These are phyloP conservation scores for Acipenser ruthenus DNA, from an alignment of 2,797 vertebrate species.

Conservation along the genomic window DNA sequence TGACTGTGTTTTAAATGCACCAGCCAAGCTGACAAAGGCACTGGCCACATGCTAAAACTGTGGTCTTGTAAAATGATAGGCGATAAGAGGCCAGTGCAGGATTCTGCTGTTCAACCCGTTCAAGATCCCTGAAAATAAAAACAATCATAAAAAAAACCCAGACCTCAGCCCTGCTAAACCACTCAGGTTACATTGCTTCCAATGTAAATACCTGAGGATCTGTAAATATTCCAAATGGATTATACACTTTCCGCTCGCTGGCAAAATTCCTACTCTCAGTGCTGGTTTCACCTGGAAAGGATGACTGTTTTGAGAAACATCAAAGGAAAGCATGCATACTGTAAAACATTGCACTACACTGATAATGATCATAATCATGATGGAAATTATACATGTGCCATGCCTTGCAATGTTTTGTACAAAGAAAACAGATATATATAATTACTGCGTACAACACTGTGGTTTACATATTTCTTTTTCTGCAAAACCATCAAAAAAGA, in stretches of 20 bases:
- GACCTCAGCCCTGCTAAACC: slow-evolving; percentile 1
- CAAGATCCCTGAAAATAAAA: slow-evolving; percentile 9
- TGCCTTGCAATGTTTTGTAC: neutral
- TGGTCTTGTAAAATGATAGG: too few species aligned
- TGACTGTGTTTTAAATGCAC: too few species aligned
- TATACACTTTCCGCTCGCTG: neutral
- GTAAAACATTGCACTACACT: slow-evolving; percentile 13
- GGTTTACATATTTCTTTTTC: too few species aligned
- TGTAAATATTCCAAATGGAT: slow-evolving; percentile 3
- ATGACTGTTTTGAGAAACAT: slow-evolving; percentile 28
- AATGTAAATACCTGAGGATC: slow-evolving; percentile 12
- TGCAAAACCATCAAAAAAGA: too few species aligned
- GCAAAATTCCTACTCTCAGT: slow-evolving; percentile 9
- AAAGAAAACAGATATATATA: neutral
- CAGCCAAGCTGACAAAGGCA: too few species aligned
- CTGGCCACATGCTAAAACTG: too few species aligned
- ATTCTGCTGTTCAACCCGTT: neutral
- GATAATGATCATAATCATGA: slow-evolving; percentile 9
- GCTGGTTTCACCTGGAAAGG: slow-evolving; percentile 9
- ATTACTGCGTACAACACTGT: too few species aligned
- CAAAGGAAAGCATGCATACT: slow-evolving; percentile 20
- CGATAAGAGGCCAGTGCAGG: too few species aligned
- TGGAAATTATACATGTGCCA: neutral
- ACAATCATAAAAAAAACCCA: neutral
- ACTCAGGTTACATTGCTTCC: slow-evolving; percentile 1